phyloP scores from a whole-genome alignment of 1,140 invertebrate species.

The Pseudoatta argentina region DNA sequence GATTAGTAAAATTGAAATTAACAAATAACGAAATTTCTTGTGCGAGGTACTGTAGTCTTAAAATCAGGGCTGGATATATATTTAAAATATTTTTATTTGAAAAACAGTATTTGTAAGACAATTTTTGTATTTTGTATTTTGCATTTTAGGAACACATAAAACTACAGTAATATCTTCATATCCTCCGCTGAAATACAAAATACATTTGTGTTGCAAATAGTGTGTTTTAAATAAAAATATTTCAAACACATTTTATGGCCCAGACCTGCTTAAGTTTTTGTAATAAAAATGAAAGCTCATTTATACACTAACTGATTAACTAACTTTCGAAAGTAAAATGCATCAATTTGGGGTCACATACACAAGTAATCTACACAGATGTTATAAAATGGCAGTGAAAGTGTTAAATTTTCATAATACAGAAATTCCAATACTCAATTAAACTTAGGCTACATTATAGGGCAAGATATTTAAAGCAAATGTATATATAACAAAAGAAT shows the following conservation, averaged over 20 bases:
- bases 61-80: background rate
- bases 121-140: too few relatives aligned
- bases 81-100: too few relatives aligned
- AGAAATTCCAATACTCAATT: conserved; percentile 49
- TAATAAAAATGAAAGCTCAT: conserved; percentile 47
- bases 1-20: conserved; percentile 49
- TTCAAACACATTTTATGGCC: too few relatives aligned
- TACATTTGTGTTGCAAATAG: too few relatives aligned
- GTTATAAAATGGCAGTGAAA: conserved; percentile 71
- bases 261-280: background rate
- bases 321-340: conserved; percentile 2
- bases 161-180: too few relatives aligned
- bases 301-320: conserved; percentile 28
- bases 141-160: too few relatives aligned
- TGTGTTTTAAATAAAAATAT: too few relatives aligned
- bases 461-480: conserved; percentile 65
- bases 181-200: too few relatives aligned
- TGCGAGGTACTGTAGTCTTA: conserved; percentile 42
- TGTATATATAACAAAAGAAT: conserved; percentile 63
- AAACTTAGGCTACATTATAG: conserved; percentile 52
- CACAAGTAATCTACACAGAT: conserved; percentile 1
- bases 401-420: conserved; percentile 58
- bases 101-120: too few relatives aligned
- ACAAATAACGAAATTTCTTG: conserved; percentile 44
- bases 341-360: background rate